Evolutionary conservation across 2,888 invertebrate genomes (phyloP).

Genomic region (Nephrotoma appendiculata): DNA sequence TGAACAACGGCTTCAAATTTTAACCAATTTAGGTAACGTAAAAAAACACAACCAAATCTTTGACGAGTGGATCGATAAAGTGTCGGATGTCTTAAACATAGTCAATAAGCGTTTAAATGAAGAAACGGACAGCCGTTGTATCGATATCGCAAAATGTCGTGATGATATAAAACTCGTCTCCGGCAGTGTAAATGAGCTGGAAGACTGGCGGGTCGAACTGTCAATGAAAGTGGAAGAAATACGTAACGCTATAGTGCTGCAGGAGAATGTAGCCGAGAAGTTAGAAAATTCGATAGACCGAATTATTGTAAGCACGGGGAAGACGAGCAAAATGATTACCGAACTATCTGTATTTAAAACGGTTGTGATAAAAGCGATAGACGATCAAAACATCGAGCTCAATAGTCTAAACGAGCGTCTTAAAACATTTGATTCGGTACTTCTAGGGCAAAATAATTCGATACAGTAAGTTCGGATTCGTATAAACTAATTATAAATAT

Average conservation of each 20-base stretch:
- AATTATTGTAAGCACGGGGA: not conserved
- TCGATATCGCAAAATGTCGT: slow-evolving; percentile 39
- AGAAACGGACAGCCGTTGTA: slow-evolving; percentile 35
- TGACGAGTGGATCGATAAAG: slow-evolving; percentile 27
- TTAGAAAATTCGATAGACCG: slow-evolving; percentile 5
- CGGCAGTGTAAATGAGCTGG: not conserved
- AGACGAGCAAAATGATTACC: not conserved
- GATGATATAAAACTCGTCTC: slow-evolving; percentile 30
- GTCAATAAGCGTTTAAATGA: slow-evolving; percentile 37
- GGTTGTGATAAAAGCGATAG: not conserved
- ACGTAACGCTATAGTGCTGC: not conserved
- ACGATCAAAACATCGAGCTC: not conserved
- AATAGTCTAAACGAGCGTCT: not conserved
- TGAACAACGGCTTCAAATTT: slow-evolving; percentile 28
- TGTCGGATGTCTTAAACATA: slow-evolving; percentile 28
- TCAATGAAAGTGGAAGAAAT: slow-evolving; percentile 9
- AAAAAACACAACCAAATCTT: slow-evolving; percentile 28
- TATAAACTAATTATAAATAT: not conserved
- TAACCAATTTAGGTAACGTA: slow-evolving; percentile 29
- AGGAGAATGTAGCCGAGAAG: slow-evolving; percentile 10
- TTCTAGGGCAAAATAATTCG: not conserved
- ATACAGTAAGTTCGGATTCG: not conserved
- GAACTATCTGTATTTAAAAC: not conserved
- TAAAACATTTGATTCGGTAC: not conserved
- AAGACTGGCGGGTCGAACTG: slow-evolving; percentile 10